Evolutionary conservation across 2,797 vertebrate genomes (phyloP), one percentile per base, ranked within the genome.

Genomic region (Gouania willdenowi): DNA sequence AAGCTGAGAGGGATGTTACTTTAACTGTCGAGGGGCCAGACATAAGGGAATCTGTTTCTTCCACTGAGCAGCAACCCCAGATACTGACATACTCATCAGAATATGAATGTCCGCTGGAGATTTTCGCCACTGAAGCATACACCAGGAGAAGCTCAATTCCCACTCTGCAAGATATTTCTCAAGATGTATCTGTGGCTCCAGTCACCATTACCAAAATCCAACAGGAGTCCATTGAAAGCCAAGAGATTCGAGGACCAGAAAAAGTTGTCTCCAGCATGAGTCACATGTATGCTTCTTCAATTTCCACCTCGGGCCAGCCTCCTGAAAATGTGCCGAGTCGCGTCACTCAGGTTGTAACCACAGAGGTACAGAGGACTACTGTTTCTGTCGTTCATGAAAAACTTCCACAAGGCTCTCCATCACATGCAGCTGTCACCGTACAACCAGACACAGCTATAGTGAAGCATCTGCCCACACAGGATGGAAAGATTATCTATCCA

Each of bases 301-400:
- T 89, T 67, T 93, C 92, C 59, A 72, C 85, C 23, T 88, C 85
- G 53, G 77, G 84, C 19, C 81, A 85, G 7, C 82, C 87, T 62
- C 65, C 88, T 67, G 74, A 83, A 63, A 74, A 61, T 17, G 31
- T 83, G 22, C 80, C 91, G 18, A 85, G 71, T 30, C 73, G 91
- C 35, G 83, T 91, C 50, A 83, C 89, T 54, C 90, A 91, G 60
- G 82, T 91, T 39, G 74, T 91, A 42, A 89, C 90, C 50, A 86
- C 88, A 47, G 92, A 92, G 46, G 78, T 91, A 38, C 79, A 92
- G 56, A 93, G 90, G 61, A 84, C 88, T 11, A 87, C 90, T 17
- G 81, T 91, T 42, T 91, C 92, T 47, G 77, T 91, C 41, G 76
- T 88, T 25, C 91, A 91, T 78, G 91, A 91, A 74, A 80, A 75